Evolutionary conservation across 2,888 invertebrate genomes (phyloP).

Genomic region (Adineta ricciae): DNA sequence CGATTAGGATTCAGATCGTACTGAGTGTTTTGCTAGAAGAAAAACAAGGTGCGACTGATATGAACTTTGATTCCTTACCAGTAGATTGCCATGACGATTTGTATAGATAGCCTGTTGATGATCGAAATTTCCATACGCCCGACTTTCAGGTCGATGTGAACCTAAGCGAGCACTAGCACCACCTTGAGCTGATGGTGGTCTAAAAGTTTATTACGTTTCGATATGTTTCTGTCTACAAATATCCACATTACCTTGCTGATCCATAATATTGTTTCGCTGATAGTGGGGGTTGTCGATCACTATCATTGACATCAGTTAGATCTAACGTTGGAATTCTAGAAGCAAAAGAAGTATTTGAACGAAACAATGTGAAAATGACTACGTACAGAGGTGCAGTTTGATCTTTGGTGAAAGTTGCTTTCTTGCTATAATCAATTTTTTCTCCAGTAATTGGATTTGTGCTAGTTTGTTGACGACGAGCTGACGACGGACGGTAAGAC

Average conservation of each 20-base stretch:
- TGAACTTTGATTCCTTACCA: too few species aligned
- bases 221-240: neutral
- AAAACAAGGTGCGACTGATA: neutral
- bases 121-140: neutral
- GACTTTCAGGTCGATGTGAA: neutral
- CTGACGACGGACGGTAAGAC: neutral
- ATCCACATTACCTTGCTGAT: neutral
- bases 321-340: neutral
- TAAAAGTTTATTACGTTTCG: neutral
- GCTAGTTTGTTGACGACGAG: slow-evolving; percentile 4
- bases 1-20: neutral
- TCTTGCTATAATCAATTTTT: neutral
- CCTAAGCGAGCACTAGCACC: neutral
- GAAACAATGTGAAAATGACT: neutral
- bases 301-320: neutral
- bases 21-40: neutral
- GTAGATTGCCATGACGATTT: neutral
- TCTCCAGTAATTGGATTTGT: neutral
- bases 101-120: neutral
- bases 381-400: neutral
- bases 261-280: neutral
- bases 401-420: neutral
- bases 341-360: neutral
- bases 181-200: neutral
- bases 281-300: neutral